These are phyloP conservation scores for Aleiodes leptofemur DNA, from an alignment of 2,888 invertebrate species.

Conservation along the genomic window DNA sequence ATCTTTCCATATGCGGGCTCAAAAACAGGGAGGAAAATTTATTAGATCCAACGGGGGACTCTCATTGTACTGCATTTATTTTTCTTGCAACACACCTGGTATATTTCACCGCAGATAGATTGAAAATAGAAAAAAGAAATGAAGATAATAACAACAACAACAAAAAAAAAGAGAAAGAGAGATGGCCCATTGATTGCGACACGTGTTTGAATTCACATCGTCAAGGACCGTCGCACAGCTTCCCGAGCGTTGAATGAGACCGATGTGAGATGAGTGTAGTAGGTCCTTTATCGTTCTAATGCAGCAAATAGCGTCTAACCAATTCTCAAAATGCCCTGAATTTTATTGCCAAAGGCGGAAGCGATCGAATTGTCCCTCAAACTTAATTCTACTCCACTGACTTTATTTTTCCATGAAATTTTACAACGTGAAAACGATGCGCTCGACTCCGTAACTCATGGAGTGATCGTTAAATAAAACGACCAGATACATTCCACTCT, in stretches of 20 bases:
- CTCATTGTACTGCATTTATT: slow-evolving; percentile 32
- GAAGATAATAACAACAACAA: slow-evolving; percentile 53
- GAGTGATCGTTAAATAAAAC: slow-evolving; percentile 58
- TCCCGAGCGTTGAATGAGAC: neutral
- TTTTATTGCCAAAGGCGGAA: too few species aligned
- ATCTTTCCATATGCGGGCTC: slow-evolving; percentile 41
- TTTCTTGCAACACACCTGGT: slow-evolving; percentile 30
- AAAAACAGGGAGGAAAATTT: slow-evolving; percentile 40
- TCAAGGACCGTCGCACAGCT: slow-evolving; percentile 57
- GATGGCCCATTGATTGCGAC: slow-evolving; percentile 56
- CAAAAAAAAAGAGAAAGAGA: too few species aligned
- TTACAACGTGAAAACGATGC: neutral
- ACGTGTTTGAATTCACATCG: slow-evolving; percentile 68
- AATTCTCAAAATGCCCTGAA: too few species aligned
- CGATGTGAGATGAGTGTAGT: neutral
- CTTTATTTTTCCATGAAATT: neutral
- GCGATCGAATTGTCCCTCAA: too few species aligned
- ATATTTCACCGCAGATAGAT: slow-evolving; percentile 36
- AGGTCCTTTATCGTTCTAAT: too few species aligned
- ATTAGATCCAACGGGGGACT: slow-evolving; percentile 40
- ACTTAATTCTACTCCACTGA: too few species aligned
- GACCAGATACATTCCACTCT: slow-evolving; percentile 51
- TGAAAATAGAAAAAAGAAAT: slow-evolving; percentile 45
- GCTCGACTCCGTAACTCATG: neutral
- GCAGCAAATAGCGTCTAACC: too few species aligned